phyloP scores from a whole-genome alignment of 1,140 invertebrate species.

The Ladona fulva region DNA sequence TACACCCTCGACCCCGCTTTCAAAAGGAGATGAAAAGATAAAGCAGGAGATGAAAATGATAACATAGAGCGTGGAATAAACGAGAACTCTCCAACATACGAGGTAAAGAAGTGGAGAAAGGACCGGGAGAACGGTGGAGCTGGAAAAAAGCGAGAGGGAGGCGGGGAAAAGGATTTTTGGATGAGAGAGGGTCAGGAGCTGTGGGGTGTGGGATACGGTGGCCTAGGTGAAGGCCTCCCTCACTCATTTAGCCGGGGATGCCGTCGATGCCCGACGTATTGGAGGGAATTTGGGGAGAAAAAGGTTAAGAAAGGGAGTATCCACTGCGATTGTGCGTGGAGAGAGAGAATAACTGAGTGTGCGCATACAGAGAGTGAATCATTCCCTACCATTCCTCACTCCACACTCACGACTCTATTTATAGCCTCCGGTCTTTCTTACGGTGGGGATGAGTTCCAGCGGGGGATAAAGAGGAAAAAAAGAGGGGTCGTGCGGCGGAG shows the following conservation, averaged over 20 bases:
- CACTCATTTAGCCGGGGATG: not conserved
- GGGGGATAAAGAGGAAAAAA: not conserved
- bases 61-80: no score
- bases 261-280: not conserved
- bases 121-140: no score
- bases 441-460: not conserved
- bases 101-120: no score
- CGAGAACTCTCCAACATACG: no score
- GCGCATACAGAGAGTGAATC: not conserved
- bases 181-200: no score
- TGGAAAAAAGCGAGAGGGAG: no score
- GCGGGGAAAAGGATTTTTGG: no score
- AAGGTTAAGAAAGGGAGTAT: not conserved
- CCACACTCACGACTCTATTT: not conserved
- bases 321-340: not conserved
- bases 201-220: no score
- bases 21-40: no score
- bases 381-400: not conserved
- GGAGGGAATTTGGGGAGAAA: not conserved
- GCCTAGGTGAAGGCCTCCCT: not conserved
- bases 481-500: not conserved
- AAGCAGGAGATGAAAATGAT: no score
- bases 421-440: not conserved
- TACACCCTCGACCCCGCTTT: no score
- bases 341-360: not conserved